Conservation (phyloP, 2,888 invertebrate species). For the Hyalella azteca region DNA sequence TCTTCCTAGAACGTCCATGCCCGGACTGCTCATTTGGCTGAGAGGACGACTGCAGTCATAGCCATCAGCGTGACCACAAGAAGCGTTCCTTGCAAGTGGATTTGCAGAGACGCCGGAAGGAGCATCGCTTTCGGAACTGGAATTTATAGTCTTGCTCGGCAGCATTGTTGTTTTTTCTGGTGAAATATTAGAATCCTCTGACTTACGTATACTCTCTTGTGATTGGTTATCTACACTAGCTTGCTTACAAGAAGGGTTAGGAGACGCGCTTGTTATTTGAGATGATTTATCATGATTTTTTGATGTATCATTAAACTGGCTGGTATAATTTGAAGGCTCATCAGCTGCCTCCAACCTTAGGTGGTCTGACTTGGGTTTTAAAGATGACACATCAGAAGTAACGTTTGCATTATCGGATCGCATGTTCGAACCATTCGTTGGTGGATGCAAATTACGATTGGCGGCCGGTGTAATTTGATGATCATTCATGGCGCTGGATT, state of each 20-base stretch:
- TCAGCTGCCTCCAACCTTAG: not conserved
- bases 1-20: not conserved
- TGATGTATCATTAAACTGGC: too few relatives aligned
- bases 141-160: not conserved
- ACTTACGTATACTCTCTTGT: not conserved
- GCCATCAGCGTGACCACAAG: not conserved
- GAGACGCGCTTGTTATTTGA: too few relatives aligned
- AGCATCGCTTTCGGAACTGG: not conserved
- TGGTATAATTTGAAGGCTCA: too few relatives aligned
- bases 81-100: not conserved
- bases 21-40: slow-evolving; percentile 1
- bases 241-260: not conserved
- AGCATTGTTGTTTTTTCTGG: not conserved
- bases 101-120: not conserved
- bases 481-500: slow-evolving; percentile 63
- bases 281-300: too few relatives aligned
- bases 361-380: not conserved
- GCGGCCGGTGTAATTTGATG: not conserved
- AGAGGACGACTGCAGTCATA: not conserved
- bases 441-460: slow-evolving; percentile 3
- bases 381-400: not conserved
- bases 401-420: not conserved
- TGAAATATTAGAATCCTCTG: not conserved
- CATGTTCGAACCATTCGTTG: not conserved
- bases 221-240: not conserved